phyloP scores from a whole-genome alignment of 1,140 invertebrate species.

The Rhynchophorus ferrugineus region DNA sequence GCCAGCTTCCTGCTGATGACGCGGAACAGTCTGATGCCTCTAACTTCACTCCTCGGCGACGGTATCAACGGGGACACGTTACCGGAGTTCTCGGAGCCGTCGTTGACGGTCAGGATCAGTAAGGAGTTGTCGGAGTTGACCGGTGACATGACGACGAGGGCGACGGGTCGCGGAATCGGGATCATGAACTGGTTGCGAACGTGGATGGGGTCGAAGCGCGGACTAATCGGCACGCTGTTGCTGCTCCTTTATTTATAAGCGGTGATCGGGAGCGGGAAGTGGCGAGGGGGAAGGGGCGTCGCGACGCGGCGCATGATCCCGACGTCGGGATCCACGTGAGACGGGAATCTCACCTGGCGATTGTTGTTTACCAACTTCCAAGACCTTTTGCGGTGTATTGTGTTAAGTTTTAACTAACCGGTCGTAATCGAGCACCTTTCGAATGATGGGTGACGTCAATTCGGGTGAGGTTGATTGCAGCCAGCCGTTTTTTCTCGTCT shows the following conservation, averaged over 20 bases:
- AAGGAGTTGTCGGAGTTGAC: neutral
- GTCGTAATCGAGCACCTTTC: no score
- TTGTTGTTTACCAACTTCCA: no score
- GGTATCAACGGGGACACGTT: slow-evolving; percentile 39
- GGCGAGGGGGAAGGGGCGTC: neutral
- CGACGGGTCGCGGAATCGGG: neutral
- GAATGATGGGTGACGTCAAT: no score
- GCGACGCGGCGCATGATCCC: neutral
- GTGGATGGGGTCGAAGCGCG: neutral
- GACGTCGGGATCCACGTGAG: neutral
- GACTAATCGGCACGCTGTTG: neutral
- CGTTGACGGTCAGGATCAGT: slow-evolving; percentile 9
- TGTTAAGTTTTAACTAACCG: no score
- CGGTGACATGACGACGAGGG: neutral
- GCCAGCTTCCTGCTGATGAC: slow-evolving; percentile 52
- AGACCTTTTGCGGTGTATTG: no score
- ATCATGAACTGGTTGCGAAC: neutral
- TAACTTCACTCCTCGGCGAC: slow-evolving; percentile 44
- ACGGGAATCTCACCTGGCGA: neutral
- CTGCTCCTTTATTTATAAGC: neutral
- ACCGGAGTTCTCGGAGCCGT: slow-evolving; percentile 6
- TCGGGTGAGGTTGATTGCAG: no score
- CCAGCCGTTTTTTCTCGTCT: no score
- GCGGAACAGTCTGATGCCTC: slow-evolving; percentile 51
- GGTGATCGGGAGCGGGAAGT: no score